These are phyloP conservation scores for Orthonychiurus folsomi DNA, from an alignment of 2,888 invertebrate genomes.

Conservation along the genomic window DNA sequence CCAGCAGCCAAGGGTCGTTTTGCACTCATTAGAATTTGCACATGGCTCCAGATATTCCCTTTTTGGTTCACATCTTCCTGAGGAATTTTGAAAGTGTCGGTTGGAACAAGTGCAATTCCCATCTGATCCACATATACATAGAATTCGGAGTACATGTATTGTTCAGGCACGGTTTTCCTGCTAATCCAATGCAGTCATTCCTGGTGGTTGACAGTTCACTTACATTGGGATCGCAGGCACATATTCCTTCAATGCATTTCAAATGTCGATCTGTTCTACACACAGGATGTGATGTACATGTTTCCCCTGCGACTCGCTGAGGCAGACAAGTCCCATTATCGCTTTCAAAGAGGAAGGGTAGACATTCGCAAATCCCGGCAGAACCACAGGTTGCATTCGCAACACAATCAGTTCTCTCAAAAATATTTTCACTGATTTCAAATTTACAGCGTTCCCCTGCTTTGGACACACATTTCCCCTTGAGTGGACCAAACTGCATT, in stretches of 20 bases:
- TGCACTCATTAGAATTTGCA: too few relatives aligned
- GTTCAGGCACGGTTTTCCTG: neutral
- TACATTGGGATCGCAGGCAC: neutral
- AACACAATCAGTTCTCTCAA: neutral
- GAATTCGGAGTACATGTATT: neutral
- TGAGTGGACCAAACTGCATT: neutral
- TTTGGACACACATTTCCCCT: conserved; percentile 13
- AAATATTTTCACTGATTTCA: neutral
- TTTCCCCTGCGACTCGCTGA: neutral
- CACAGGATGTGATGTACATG: neutral
- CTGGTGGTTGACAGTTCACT: neutral
- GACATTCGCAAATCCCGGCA: neutral
- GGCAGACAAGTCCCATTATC: neutral
- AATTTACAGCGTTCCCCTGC: conserved; percentile 4
- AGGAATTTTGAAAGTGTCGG: too few relatives aligned
- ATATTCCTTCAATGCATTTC: neutral
- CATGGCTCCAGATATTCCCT: too few relatives aligned
- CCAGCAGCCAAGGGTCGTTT: too few relatives aligned
- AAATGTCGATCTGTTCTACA: neutral
- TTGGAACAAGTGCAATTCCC: too few relatives aligned
- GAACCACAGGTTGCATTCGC: neutral
- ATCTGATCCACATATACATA: too few relatives aligned
- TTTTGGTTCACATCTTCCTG: too few relatives aligned
- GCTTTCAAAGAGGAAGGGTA: neutral
- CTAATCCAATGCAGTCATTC: neutral